A percentile compares a stretch with the other conserved stretches of the same genome.
Evolutionary conservation across 2,797 vertebrate species (phyloP).

Genomic region (Peromyscus attwateri): DNA sequence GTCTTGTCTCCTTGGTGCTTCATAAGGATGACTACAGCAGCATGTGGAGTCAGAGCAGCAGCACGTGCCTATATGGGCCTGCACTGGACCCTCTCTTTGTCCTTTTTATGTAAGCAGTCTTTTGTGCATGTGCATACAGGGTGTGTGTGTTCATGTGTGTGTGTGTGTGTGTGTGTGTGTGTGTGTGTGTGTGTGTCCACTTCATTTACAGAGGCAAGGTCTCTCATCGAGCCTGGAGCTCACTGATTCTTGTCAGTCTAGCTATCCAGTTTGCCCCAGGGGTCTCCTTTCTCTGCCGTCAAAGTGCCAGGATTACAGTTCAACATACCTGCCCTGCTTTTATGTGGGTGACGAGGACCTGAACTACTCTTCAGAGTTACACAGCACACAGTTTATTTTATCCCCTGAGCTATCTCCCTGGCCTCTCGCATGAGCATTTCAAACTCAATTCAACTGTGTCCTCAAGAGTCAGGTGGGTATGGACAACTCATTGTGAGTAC

Average conservation of each 20-base stretch:
- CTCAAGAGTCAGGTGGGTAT: not conserved
- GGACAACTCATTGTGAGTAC: not conserved
- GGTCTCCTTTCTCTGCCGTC: not conserved
- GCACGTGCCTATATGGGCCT: accelerated
- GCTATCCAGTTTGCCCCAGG: not conserved
- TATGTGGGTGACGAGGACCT: not conserved
- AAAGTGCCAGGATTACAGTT: not conserved
- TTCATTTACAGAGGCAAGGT: not conserved
- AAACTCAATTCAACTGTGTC: not conserved
- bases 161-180: not conserved
- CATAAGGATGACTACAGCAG: not conserved
- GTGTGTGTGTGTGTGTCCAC: not conserved
- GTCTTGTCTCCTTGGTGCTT: not conserved
- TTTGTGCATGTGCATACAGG: not conserved
- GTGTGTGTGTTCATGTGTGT: not conserved
- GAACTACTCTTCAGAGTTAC: not conserved
- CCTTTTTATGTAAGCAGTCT: not conserved
- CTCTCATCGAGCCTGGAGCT: not conserved
- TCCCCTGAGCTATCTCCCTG: not conserved
- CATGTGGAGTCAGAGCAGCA: not conserved
- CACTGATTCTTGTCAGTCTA: not conserved
- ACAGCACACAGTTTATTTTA: not conserved
- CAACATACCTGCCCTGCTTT: not conserved
- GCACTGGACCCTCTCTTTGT: no score
- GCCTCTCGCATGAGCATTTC: not conserved